Percentiles rank a stretch among this genome's conserved stretches.
phyloP scores from a whole-genome alignment of 2,888 invertebrate genomes.

The Agriopis leucophaearia region DNA sequence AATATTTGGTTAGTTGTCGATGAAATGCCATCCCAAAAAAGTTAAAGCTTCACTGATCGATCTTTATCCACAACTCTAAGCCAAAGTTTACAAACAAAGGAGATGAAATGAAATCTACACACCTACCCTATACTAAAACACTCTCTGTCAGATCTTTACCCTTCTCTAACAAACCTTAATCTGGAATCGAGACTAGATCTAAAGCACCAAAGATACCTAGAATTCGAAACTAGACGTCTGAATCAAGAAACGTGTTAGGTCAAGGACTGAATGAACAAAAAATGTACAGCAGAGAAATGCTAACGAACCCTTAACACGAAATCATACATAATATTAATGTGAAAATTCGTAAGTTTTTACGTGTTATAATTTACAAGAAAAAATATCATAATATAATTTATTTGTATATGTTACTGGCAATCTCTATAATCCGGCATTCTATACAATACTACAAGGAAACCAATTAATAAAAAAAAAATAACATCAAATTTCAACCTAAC shows the following conservation, averaged over 20 bases:
- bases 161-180: not conserved
- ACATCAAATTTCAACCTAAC: no score
- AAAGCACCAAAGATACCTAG: constrained; percentile 1
- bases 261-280: constrained; percentile 1
- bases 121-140: not conserved
- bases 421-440: no score
- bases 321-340: not conserved
- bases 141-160: not conserved
- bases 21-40: not conserved
- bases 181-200: not conserved
- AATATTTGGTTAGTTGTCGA: no score
- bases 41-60: not conserved
- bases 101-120: not conserved
- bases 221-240: not conserved
- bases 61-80: not conserved
- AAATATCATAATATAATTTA: no score
- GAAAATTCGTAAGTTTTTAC: no score
- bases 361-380: no score
- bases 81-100: not conserved
- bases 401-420: no score
- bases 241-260: not conserved
- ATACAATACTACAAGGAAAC: no score
- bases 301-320: not conserved
- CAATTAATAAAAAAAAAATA: no score
- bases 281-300: not conserved